These are phyloP conservation scores for Apis dorsata DNA, from an alignment of 1,140 invertebrate species.

Conservation along the genomic window DNA sequence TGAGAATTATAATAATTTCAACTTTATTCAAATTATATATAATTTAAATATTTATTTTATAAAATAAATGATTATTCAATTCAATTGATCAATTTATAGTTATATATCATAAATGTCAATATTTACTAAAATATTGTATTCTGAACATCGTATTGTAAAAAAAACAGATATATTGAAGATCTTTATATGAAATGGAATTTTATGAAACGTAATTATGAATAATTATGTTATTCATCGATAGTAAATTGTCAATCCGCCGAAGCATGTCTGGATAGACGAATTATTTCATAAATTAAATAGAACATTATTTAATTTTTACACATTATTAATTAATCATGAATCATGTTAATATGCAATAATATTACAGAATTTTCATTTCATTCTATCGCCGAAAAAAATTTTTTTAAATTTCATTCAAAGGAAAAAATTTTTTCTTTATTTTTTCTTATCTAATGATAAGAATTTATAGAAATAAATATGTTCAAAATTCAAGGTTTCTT, in stretches of 20 bases:
- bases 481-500: neutral
- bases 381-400: neutral
- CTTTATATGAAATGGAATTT: too few relatives aligned
- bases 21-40: neutral
- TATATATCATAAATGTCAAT: neutral
- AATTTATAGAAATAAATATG: neutral
- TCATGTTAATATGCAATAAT: neutral
- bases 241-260: neutral
- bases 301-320: slow-evolving; percentile 21
- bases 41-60: neutral
- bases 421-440: neutral
- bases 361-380: neutral
- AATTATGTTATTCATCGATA: neutral
- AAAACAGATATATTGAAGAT: neutral
- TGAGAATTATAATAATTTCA: neutral
- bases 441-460: too few relatives aligned
- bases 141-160: neutral
- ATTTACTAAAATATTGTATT: neutral
- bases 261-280: slow-evolving; percentile 6
- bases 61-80: neutral
- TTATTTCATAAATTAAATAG: slow-evolving; percentile 22
- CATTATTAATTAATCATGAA: slow-evolving; percentile 29
- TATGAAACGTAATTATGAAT: neutral
- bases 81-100: too few relatives aligned
- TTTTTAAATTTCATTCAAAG: neutral